These are phyloP conservation scores for Grus americana DNA, from an alignment of 2,113 vertebrate genomes.

Conservation along the genomic window DNA sequence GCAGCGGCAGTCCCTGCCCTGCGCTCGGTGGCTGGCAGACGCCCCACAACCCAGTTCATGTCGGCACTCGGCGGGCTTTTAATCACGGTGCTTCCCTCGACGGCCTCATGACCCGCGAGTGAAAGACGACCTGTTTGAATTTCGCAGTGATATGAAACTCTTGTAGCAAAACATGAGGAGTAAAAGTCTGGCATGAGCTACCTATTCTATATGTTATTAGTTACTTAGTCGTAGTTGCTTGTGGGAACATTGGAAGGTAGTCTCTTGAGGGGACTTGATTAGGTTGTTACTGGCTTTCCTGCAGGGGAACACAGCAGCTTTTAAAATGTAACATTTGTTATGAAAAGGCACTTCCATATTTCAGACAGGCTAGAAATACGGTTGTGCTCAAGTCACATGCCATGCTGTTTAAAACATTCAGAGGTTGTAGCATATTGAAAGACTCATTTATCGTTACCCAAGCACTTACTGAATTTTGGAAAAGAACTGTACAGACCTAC, in stretches of 20 bases:
- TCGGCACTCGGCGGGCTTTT: fast-evolving
- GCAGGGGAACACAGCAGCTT: neutral
- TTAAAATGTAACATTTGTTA: neutral
- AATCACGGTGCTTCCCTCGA: fast-evolving
- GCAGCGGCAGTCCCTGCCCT: neutral
- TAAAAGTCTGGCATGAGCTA: neutral
- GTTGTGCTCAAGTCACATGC: neutral
- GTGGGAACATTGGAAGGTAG: neutral
- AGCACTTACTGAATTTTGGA: neutral
- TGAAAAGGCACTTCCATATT: neutral
- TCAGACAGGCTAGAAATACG: neutral
- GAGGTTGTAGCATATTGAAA: neutral
- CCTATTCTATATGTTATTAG: fast-evolving
- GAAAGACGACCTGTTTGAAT: neutral
- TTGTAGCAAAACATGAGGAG: neutral
- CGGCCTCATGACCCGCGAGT: neutral
- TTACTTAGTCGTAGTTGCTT: neutral
- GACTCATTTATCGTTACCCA: neutral
- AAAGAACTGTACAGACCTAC: neutral
- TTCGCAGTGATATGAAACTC: neutral
- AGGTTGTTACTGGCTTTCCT: neutral
- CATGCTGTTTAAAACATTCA: neutral
- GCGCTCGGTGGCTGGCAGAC: neutral
- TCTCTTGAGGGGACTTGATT: neutral
- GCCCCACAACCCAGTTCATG: fast-evolving